Evolutionary conservation across 2,888 invertebrate species (phyloP), one percentile per base, ranked within the genome.

Genomic region (Pediacus dermestoides): DNA sequence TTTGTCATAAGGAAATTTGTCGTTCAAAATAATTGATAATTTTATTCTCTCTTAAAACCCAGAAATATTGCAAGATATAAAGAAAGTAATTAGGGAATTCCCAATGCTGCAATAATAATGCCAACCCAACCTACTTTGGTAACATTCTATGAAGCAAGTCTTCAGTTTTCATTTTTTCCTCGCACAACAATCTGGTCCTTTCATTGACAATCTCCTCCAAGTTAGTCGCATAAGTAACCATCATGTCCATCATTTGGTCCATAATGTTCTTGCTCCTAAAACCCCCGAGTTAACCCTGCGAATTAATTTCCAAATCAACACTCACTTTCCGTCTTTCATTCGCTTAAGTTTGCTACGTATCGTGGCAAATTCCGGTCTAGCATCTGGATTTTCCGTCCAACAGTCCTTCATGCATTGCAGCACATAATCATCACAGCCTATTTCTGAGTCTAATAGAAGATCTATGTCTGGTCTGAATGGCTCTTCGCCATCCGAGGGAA

Each of bases 221-320:
- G 74, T 94, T 89, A 69, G 89, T 88, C 40, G 93, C 91, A 70
- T 95, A 93, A 63, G 89, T 91, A 68, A 92, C 94, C 92, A 94
- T 92, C 89, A 93, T 92, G 58, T 88, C 86, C 85, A 94, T 91
- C 90, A 94, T 92, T 76, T 93, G 91, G 70, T 94, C 93, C 89
- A 93, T 89, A 56, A 93, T 90, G 66, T 92, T 92, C 58, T 85
- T 81, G 60, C 81, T 85, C 64, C 88, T 88, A 60, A 31, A 67
- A 57, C 11, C 8, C 13, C n/a, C 7, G 13, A n/a, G n/a, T n/a
- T n/a, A n/a, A n/a, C n/a, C n/a, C n/a, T n/a, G n/a, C n/a, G n/a
- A n/a, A n/a, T n/a, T n/a, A n/a, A n/a, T n/a, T n/a, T n/a, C n/a
- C n/a, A n/a, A n/a, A n/a, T n/a, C n/a, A n/a, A n/a, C 39, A 77